Evolutionary conservation across 2,113 vertebrate species (phyloP), one percentile per base, ranked within the genome.

Genomic region (Grus americana): DNA sequence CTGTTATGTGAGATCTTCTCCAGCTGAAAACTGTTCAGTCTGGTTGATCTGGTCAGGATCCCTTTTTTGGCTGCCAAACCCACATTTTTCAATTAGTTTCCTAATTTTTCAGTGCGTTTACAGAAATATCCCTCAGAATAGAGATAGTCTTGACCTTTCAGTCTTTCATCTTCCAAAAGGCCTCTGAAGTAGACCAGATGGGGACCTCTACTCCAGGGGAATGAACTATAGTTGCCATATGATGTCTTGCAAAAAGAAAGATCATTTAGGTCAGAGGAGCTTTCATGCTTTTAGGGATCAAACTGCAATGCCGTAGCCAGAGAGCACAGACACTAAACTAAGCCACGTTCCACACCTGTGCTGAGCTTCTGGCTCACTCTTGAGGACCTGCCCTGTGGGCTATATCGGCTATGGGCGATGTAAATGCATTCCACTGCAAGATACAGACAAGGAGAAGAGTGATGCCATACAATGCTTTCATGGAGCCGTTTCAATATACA

Each of bases 351-450:
- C 29, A 72, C 40, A 84, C 36, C 52, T 80, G 42, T 24, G 18
- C 38, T 46, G 44, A 75, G 49, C 79, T 94, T 46, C 83, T 84
- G 44, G 3, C 9, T 84, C 12, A 6, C 10, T 81, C 66, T 36
- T n/a, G 36, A 72, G 70, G 61, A 86, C n/a, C 55, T 90, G 26
- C 22, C 29, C 26, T n/a, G 11, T 32, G 21, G 34, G 36, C 16
- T 59, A 0, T n/a, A 15, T 0, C 7, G 38, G 7, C 24, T 29
- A 17, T 30, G 27, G 46, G 18, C 0, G 0, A 17, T 6, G 27
- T 9, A 84, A 85, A 79, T 27, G 3, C 38, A 29, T 67, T 67
- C 67, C 57, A 14, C 57, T 74, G 49, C 73, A 62, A 89, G 49
- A 36, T 47, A 68, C 57, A 27, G 24, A 16, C 18, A 83, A 83